A percentile compares a stretch with the other conserved stretches of the same genome.
These are phyloP conservation scores for Andrena bucephala DNA, from an alignment of 2,888 invertebrate genomes.

Conservation along the genomic window DNA sequence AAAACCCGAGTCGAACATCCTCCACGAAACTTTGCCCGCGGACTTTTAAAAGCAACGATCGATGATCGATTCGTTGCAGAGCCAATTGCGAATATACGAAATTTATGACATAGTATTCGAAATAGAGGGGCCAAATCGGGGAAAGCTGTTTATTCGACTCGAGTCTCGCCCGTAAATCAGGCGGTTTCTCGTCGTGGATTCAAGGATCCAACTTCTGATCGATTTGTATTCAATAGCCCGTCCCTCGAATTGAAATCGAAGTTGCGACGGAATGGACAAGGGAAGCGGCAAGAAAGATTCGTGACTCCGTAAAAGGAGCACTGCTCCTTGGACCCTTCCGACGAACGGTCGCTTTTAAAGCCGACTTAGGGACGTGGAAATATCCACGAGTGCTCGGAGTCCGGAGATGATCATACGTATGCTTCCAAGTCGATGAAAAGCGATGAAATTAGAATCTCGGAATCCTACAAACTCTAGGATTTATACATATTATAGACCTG, in stretches of 20 bases:
- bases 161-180: constrained; percentile 59
- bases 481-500: too few species aligned
- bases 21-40: neutral
- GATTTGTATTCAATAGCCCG: constrained; percentile 58
- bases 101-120: constrained; percentile 50
- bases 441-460: too few species aligned
- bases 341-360: too few species aligned
- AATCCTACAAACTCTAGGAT: too few species aligned
- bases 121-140: neutral
- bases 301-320: constrained; percentile 53
- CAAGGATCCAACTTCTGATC: constrained; percentile 32
- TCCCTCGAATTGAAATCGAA: constrained; percentile 41
- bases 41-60: neutral
- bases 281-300: constrained; percentile 51
- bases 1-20: neutral
- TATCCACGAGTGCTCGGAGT: too few species aligned
- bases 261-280: neutral
- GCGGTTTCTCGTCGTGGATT: constrained; percentile 34
- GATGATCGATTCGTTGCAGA: constrained; percentile 18
- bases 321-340: neutral
- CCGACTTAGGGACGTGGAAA: too few species aligned
- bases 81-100: constrained; percentile 6
- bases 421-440: too few species aligned
- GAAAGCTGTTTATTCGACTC: constrained; percentile 42
- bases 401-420: too few species aligned